Evolutionary conservation across 1,140 invertebrate genomes (phyloP).

Genomic region (Drosophila watanabei): DNA sequence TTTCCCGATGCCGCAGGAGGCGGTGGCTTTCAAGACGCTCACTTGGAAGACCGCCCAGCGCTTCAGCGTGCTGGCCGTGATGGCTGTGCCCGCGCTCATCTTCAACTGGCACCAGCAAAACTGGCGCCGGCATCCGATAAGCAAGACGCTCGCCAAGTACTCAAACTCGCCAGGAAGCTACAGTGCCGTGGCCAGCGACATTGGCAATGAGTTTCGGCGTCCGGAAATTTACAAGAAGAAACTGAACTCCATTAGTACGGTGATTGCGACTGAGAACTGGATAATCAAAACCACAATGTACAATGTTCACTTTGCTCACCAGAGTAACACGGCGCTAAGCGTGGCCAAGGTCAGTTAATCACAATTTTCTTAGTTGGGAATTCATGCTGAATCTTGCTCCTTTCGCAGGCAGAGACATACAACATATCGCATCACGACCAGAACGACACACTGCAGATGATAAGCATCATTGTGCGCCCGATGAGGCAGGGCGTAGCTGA

Average conservation of each 20-base stretch:
- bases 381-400: neutral
- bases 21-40: conserved; percentile 85
- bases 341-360: conserved; percentile 88
- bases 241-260: conserved; percentile 89
- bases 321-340: conserved; percentile 91
- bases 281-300: conserved; percentile 94
- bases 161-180: conserved; percentile 88
- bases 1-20: conserved; percentile 80
- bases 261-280: conserved; percentile 95
- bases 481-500: conserved; percentile 86
- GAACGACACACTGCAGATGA: conserved; percentile 90
- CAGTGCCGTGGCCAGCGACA: conserved; percentile 89
- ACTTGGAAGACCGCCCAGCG: conserved; percentile 83
- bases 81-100: conserved; percentile 85
- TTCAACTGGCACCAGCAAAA: conserved; percentile 89
- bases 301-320: conserved; percentile 90
- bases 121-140: conserved; percentile 92
- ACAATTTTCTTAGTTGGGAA: neutral
- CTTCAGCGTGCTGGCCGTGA: conserved; percentile 84
- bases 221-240: conserved; percentile 87
- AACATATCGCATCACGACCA: conserved; percentile 88
- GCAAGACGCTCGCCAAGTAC: conserved; percentile 89
- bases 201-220: conserved; percentile 91
- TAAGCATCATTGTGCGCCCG: conserved; percentile 92
- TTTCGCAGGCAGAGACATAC: conserved; percentile 90